Evolutionary conservation across 2,113 vertebrate species (phyloP), one percentile per base, ranked within the genome.

Genomic region (Gallinago jamesoni): DNA sequence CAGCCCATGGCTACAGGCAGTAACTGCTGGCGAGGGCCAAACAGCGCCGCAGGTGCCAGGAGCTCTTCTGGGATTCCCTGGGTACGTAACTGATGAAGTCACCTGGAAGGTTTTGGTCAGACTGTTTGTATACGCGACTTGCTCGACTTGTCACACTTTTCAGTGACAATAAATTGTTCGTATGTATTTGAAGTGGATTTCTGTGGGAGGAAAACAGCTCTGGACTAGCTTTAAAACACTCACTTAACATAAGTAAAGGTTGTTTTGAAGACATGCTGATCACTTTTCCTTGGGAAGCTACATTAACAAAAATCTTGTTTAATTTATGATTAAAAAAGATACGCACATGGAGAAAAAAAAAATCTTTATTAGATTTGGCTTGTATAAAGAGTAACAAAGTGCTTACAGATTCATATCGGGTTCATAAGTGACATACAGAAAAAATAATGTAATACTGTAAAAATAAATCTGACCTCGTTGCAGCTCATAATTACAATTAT

Each of bases 351-450:
- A 92, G 94, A 13, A 55, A 75, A 77, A 57, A 91, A 69, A 76
- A 93, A 76, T 59, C 47, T 98, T 96, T 95, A 96, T 96, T 96
- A 93, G 33, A 80, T 94, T 97, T 93, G 92, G 93, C 95, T 97
- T 97, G 88, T 98, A 98, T 98, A 98, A 98, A 98, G 98, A 98
- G 97, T 98, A 98, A 98, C 98, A 98, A 98, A 98, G 98, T 98
- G 98, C 98, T 98, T 97, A 96, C 30, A 95, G 97, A 89, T 75
- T 92, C 45, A 90, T 91, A 90, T 97, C 78, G 91, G 85, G 89
- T 81, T 96, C 39, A 13, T 96, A 92, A 77, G 35, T 92, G 68
- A 96, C 79, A 87, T 83, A 97, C 77, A 96, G 83, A 82, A 72
- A 91, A 83, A 95, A 45, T 68, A 90, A 35, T 28, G 59, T 96